Percentiles rank a stretch among this genome's conserved stretches.
These are phyloP conservation scores for Chironomus striatipennis DNA, from an alignment of 1,140 invertebrate species.

Conservation along the genomic window DNA sequence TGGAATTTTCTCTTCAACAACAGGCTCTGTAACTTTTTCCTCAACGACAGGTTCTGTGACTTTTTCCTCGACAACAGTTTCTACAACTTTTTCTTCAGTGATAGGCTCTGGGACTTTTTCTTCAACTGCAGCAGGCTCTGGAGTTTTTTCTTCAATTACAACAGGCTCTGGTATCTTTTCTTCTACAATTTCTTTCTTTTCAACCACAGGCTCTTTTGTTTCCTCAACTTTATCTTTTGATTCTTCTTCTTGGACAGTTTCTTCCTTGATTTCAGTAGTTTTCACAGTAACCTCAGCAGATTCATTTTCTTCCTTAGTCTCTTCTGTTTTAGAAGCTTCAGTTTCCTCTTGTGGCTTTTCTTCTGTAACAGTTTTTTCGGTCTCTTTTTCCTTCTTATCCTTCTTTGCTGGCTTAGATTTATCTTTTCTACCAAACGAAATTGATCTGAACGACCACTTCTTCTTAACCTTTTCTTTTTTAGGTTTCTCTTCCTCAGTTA, in stretches of 20 bases:
- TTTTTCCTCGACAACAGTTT: not conserved
- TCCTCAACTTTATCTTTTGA: not conserved
- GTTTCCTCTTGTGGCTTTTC: conserved; percentile 21
- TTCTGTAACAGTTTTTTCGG: conserved; percentile 22
- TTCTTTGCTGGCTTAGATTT: conserved; percentile 68
- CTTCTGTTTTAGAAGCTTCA: conserved; percentile 27
- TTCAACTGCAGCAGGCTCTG: not conserved
- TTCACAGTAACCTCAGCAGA: not conserved
- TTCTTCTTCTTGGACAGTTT: not conserved
- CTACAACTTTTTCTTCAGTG: not conserved
- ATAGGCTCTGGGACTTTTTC: not conserved
- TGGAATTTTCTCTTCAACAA: conserved; percentile 31
- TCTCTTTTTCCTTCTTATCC: conserved; percentile 35
- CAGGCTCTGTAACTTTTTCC: conserved; percentile 31
- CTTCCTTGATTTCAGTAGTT: not conserved
- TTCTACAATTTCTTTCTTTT: conserved; percentile 33
- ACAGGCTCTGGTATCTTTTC: conserved; percentile 26
- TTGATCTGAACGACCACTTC: conserved; percentile 77
- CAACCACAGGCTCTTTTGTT: conserved; percentile 29
- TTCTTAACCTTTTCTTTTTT: conserved; percentile 78
- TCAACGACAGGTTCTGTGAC: conserved; percentile 28
- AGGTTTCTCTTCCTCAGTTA: conserved; percentile 38
- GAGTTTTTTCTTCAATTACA: not conserved
- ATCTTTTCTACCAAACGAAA: conserved; percentile 76
- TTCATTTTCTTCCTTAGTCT: not conserved